A percentile compares a stretch with the other conserved stretches of the same genome.
Evolutionary conservation across 2,888 invertebrate genomes (phyloP).

Genomic region (Cheilosia vernalis): DNA sequence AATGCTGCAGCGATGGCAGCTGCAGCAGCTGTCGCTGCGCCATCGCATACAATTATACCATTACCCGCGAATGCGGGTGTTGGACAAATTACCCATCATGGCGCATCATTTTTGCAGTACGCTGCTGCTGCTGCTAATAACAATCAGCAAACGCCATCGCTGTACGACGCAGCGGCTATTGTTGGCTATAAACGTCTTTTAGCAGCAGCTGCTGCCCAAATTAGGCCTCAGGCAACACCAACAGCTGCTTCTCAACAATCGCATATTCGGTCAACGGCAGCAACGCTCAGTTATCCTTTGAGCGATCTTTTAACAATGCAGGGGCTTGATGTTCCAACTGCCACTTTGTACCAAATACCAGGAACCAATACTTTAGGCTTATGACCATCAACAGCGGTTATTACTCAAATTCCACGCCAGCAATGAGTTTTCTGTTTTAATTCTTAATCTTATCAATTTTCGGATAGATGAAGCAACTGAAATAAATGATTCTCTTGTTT

Average conservation of each 20-base stretch:
- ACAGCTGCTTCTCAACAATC: constrained; percentile 80
- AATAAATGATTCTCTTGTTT: no score
- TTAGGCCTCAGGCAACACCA: constrained; percentile 80
- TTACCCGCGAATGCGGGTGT: constrained; percentile 80
- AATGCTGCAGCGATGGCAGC: constrained; percentile 80
- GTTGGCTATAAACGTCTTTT: constrained; percentile 83
- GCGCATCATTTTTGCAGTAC: constrained; percentile 84
- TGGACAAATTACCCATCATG: constrained; percentile 77
- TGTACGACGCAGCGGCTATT: constrained; percentile 82
- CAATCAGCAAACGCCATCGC: constrained; percentile 84
- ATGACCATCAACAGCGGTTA: constrained; percentile 85
- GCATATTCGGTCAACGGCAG: constrained; percentile 84
- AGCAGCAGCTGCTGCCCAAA: constrained; percentile 82
- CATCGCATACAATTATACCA: constrained; percentile 79
- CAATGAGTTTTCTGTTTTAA: constrained; percentile 73
- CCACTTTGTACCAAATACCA: constrained; percentile 89
- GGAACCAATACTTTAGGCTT: constrained; percentile 88
- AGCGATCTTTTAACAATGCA: constrained; percentile 89
- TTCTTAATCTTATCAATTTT: not conserved
- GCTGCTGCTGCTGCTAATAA: constrained; percentile 87
- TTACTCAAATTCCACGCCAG: constrained; percentile 80
- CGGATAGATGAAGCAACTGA: not conserved
- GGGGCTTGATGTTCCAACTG: constrained; percentile 86
- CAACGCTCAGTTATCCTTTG: constrained; percentile 87
- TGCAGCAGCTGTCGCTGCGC: constrained; percentile 78